Evolutionary conservation across 2,797 vertebrate species (phyloP).

Genomic region (Myotis findleyi): DNA sequence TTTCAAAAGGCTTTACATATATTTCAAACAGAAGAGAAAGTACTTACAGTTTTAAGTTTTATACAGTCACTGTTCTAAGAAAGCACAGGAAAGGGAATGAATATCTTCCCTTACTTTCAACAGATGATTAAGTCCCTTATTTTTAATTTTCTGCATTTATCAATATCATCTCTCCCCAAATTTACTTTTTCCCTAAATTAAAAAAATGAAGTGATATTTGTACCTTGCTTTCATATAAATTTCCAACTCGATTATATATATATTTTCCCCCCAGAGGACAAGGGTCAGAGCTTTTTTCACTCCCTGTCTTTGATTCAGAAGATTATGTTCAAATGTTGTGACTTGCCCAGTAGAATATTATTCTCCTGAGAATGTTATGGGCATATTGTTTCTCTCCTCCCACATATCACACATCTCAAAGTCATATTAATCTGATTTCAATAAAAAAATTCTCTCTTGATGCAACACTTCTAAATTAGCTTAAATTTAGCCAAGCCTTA

Average conservation of each 20-base stretch:
- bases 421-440: slow-evolving; percentile 13
- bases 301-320: background rate
- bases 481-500: background rate
- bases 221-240: background rate
- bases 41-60: background rate
- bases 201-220: background rate
- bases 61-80: background rate
- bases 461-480: background rate
- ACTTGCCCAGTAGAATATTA: background rate
- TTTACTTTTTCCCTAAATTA: slow-evolving; percentile 6
- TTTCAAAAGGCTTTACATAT: background rate
- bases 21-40: background rate
- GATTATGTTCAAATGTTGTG: background rate
- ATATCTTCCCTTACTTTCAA: background rate
- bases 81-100: background rate
- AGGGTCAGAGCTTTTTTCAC: background rate
- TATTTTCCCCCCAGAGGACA: background rate
- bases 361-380: background rate
- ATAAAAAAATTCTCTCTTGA: background rate
- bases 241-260: background rate
- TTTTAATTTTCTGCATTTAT: background rate
- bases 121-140: background rate
- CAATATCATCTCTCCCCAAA: background rate
- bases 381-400: background rate
- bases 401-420: background rate